A percentile compares a stretch with the other conserved stretches of the same genome.
These are phyloP conservation scores for Actinia equina DNA, from an alignment of 64 coral and sea anemone genomes.

Conservation along the genomic window DNA sequence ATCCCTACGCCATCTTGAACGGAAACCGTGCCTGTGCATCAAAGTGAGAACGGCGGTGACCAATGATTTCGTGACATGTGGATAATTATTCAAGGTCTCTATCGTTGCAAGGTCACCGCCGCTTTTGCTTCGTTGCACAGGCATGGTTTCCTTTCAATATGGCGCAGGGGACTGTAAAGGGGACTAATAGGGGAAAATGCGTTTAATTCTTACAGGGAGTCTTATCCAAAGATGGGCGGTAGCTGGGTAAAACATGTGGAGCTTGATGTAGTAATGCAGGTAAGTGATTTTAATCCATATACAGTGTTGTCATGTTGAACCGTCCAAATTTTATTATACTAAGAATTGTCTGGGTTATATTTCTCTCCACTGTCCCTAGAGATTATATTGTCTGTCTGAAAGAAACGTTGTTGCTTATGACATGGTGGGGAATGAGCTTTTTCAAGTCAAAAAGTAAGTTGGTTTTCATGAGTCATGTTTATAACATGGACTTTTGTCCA, in stretches of 20 bases:
- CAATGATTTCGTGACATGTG: too few species aligned
- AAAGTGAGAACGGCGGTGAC: too few species aligned
- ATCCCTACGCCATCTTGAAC: too few species aligned
- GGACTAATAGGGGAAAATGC: not conserved
- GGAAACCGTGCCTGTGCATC: too few species aligned
- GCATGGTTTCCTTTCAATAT: too few species aligned
- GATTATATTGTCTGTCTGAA: conserved; percentile 91
- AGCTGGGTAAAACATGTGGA: conserved; percentile 91
- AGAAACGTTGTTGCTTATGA: conserved; percentile 96
- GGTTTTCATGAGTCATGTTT: not conserved
- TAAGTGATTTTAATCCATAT: not conserved
- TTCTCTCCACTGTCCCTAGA: conserved; percentile 20
- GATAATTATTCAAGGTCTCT: too few species aligned
- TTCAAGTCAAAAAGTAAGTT: conserved; percentile 83
- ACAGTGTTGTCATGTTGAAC: too few species aligned
- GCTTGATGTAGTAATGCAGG: conserved; percentile 90
- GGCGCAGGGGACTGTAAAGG: too few species aligned
- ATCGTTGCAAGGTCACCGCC: too few species aligned
- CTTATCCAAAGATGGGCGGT: conserved; percentile 80
- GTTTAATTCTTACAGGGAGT: conserved; percentile 29
- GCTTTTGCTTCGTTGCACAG: too few species aligned
- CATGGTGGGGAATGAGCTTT: conserved; percentile 84
- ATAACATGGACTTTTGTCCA: too few species aligned
- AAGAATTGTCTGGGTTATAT: not conserved
- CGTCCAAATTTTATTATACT: too few species aligned